These are phyloP conservation scores for Chrysocyon brachyurus DNA, from an alignment of 2,797 vertebrate genomes.

Conservation along the genomic window DNA sequence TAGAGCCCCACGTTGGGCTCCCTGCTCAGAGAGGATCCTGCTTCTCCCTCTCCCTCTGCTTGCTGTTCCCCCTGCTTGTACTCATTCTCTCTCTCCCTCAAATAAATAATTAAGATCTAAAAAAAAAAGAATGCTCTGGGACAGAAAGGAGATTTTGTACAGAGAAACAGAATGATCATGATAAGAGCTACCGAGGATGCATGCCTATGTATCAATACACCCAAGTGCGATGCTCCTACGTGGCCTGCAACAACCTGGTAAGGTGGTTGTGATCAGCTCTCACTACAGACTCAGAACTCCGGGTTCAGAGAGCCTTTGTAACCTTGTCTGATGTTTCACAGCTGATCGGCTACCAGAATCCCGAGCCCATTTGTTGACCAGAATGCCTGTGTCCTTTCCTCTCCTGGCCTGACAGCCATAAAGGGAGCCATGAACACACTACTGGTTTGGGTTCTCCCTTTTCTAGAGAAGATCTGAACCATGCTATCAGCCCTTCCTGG, in stretches of 20 bases:
- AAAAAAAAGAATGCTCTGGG: not conserved
- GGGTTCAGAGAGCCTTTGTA: not conserved
- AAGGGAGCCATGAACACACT: not conserved
- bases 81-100: too few relatives aligned
- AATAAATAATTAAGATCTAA: too few relatives aligned
- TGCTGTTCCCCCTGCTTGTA: too few relatives aligned
- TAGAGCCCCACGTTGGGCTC: not conserved
- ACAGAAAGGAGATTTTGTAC: not conserved
- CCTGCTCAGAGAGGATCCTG: not conserved
- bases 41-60: too few relatives aligned
- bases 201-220: accelerated
- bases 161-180: not conserved
- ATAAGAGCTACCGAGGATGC: too few relatives aligned
- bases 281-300: not conserved
- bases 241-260: not conserved
- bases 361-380: not conserved
- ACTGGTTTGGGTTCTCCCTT: not conserved
- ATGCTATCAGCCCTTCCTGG: too few relatives aligned
- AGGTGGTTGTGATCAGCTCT: not conserved
- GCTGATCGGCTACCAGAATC: not conserved
- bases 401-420: not conserved
- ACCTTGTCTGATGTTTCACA: not conserved
- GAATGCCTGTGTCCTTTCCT: not conserved
- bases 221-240: accelerated
- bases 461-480: not conserved